Conservation (phyloP, 2,113 vertebrate species). For the Prunella himalayana region DNA sequence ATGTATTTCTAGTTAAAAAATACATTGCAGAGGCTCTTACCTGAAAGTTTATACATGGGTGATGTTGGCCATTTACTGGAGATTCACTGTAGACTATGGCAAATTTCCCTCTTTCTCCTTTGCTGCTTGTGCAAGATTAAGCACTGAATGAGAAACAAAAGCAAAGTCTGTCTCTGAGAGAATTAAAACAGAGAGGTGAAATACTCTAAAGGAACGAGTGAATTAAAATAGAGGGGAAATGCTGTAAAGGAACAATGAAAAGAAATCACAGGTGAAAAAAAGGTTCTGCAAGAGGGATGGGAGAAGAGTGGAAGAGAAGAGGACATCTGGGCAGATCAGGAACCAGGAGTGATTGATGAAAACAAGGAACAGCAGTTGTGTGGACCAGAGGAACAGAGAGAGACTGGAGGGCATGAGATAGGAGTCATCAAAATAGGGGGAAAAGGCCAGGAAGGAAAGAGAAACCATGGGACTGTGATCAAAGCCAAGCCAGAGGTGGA, state of each 20-base stretch:
- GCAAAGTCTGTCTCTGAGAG: background rate
- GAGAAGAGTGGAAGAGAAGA: background rate
- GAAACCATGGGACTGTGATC: background rate
- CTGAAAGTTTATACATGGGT: background rate
- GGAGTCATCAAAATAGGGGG: background rate
- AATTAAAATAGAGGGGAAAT: background rate
- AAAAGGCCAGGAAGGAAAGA: slow-evolving; percentile 24
- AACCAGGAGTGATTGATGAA: background rate
- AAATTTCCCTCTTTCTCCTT: background rate
- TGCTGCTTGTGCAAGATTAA: background rate
- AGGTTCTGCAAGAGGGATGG: background rate
- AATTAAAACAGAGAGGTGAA: background rate
- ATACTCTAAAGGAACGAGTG: background rate
- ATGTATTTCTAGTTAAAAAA: background rate
- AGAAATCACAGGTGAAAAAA: background rate
- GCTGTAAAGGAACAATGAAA: background rate
- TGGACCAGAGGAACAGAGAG: background rate
- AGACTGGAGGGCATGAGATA: background rate
- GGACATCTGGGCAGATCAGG: background rate
- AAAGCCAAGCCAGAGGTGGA: slow-evolving; percentile 10
- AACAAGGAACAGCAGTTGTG: background rate
- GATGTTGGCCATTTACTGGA: background rate
- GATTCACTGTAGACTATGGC: background rate
- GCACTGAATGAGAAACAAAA: background rate
- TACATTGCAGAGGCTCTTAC: background rate